Conservation (phyloP, 1,140 invertebrate species). For the Dinoponera quadriceps region DNA sequence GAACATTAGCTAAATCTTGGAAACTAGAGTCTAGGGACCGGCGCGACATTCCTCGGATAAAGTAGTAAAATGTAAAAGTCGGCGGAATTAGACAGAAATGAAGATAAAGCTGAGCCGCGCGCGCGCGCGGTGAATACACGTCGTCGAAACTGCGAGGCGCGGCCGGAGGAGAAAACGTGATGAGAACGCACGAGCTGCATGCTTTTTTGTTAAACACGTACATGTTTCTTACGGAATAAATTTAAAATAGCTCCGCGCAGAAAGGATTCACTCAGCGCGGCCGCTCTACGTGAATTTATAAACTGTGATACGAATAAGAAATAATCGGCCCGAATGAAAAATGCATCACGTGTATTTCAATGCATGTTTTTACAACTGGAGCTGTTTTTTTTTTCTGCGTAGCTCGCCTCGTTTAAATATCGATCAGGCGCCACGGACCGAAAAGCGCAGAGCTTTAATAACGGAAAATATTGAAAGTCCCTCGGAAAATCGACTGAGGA, state of each 20-base stretch:
- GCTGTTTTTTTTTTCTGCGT: constrained; percentile 5
- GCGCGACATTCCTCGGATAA: constrained; percentile 46
- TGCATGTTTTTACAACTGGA: not conserved
- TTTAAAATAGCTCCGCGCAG: constrained; percentile 39
- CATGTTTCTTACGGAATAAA: constrained; percentile 51
- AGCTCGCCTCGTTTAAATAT: constrained; percentile 5
- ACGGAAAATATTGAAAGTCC: not conserved
- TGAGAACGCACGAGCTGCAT: constrained; percentile 57
- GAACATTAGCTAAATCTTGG: constrained; percentile 56
- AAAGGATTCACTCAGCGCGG: constrained; percentile 48
- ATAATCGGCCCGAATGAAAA: constrained; percentile 26
- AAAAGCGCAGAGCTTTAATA: not conserved
- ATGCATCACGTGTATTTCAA: constrained; percentile 13
- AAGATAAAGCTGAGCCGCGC: constrained; percentile 53
- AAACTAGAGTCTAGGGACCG: constrained; percentile 46
- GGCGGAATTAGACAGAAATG: constrained; percentile 61
- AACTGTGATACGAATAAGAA: constrained; percentile 46
- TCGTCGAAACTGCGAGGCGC: constrained; percentile 41
- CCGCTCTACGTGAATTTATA: constrained; percentile 27
- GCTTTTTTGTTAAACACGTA: constrained; percentile 59
- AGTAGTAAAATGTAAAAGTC: constrained; percentile 61
- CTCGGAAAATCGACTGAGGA: not conserved
- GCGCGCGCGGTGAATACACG: constrained; percentile 35
- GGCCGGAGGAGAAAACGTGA: constrained; percentile 33
- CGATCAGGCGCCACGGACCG: not conserved